Evolutionary conservation across 2,888 invertebrate genomes (phyloP), one percentile per base, ranked within the genome.

Genomic region (Hyppa rectilinea): DNA sequence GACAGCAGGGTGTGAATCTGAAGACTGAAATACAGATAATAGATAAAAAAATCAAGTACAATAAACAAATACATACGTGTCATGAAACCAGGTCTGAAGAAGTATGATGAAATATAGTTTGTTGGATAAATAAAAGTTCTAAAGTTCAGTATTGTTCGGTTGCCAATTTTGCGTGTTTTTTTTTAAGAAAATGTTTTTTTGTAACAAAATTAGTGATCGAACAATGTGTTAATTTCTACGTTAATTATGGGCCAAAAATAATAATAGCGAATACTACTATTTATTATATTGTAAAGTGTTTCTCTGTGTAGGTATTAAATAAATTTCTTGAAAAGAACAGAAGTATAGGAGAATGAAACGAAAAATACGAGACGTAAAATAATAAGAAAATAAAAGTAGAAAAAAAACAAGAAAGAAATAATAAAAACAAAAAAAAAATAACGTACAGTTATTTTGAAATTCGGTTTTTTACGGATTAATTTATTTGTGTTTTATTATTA

Each of bases 261-360:
- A 92, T 90, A 77, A 92, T 93, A 94, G 95, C 95, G 85, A 89
- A 80, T 68, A 89, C 93, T 93, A 94, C 93, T 75, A 77, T 88
- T 87, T 87, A 91, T 92, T 91, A 93, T 88, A 93, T 83, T 96
- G 96, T 95, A 90, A 93, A 95, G 96, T 96, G 96, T 96, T 96
- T 95, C 96, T 96, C 96, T 96, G 96, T 96, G 94, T 95, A 94
- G 94, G 95, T 94, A 90, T 90, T 89, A 91, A 92, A 89, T 88
- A 90, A 90, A 89, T 88, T 70, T 78, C 86, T 91, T 82, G 90
- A 91, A 93, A 85, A 91, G 85, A 95, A 95, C 91, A 89, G 92
- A 95, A 95, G 92, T 89, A 94, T 89, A 92, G 93, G 93, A 95
- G 91, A 93, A 89, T 91, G 88, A 91, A 90, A 89, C 80, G 78